Evolutionary conservation across 2,888 invertebrate species (phyloP), one percentile per base, ranked within the genome.

Genomic region (Auanema freiburgensis): DNA sequence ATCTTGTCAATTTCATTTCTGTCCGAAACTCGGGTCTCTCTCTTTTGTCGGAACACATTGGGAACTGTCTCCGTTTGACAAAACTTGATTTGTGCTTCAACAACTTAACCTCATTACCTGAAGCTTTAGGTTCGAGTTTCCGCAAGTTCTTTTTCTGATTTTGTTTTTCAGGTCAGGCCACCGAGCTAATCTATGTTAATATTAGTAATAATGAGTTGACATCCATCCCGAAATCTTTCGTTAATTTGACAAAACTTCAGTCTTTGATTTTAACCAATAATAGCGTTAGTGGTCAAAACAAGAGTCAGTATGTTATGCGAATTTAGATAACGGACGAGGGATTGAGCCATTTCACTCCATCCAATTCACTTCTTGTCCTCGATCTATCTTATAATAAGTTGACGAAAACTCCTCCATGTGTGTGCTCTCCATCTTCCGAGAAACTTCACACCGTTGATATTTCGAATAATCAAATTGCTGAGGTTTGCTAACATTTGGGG

Each of bases 201-300:
- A 50, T 77, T 5, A 69, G 73, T 4, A 57, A 66, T 14, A 77
- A 77, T 53, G 23, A 63, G 16, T 52, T 77, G 52, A 60, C 67
- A 33, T 18, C 33, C 2, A 56, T 77, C 33, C 77, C 77, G 11
- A 0, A 60, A 0, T 64, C 69, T 4, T 63, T 77, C 33, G 51
- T 21, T 14, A 44, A 57, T 0, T 61, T 73, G 11, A 59, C 63
- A 33, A 66, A 67, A n/a, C 60, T 77, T 11, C 72, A 77, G 61
- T 68, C 72, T 6, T 61, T 77, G 11, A 73, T 72, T 59, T 58
- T 71, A 18, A 55, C 63, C 12, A 69, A 65, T 53, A 74, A 76
- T 56, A 57, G 72, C 59, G 63, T 66, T 14, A 46, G 51, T 8
- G 23, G 14, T 18, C 33, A 33, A 5, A 3, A 33, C 33, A n/a